Conservation (phyloP, 2,113 vertebrate genomes). For the Ciconia stormi region DNA sequence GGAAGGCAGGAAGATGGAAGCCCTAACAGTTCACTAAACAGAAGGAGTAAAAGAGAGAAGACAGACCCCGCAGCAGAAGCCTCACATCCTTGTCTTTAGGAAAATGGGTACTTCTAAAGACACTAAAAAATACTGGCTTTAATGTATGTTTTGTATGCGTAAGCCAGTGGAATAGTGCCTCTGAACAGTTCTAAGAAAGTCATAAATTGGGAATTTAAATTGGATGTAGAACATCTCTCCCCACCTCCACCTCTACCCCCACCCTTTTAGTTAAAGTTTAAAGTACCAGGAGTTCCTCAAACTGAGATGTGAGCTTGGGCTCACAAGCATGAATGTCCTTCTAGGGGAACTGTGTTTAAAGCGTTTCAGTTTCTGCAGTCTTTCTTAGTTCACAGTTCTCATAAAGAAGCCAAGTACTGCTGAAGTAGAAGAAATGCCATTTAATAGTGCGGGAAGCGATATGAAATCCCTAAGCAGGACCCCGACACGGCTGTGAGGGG, state of each 20-base stretch:
- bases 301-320: neutral
- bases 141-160: neutral
- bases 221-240: neutral
- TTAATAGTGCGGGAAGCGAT: neutral
- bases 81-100: no score
- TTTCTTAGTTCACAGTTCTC: neutral
- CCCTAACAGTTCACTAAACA: neutral
- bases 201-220: neutral
- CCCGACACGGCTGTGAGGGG: fast-evolving
- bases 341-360: neutral
- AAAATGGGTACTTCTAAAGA: neutral
- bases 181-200: neutral
- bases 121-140: neutral
- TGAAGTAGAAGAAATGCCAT: neutral
- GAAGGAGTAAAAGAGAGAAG: neutral
- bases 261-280: neutral
- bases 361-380: neutral
- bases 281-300: neutral
- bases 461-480: neutral
- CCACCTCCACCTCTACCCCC: neutral
- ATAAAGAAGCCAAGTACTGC: neutral
- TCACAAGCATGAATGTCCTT: neutral
- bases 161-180: neutral
- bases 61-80: neutral
- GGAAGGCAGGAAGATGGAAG: neutral